Base-by-base conservation (phyloP, 1,140 invertebrate genomes). In the Macrobrachium rosenbergii region DNA sequence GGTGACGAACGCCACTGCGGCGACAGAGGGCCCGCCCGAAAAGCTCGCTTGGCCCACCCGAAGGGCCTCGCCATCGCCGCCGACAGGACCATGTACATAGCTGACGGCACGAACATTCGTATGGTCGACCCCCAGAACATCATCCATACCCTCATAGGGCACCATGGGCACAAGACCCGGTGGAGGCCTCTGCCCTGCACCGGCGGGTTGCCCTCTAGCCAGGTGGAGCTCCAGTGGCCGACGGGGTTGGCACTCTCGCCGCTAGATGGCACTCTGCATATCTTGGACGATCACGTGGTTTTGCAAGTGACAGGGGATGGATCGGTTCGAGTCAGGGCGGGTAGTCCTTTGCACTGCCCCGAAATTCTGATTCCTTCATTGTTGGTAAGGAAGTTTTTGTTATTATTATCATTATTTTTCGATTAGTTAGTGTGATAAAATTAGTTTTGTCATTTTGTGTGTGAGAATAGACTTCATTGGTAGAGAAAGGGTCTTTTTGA, bases 71-170 rank as follows among this genome's bases (percentile, higher is more conserved):
- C 96, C 23, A 97, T 99, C 75, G 96, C 96, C 16, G 96, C 96
- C 59, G 96, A 97, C 91, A 96, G 95, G 90, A 97, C 96, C 19
- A 97, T 98, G 95, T 98, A 98, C 91, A 97, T 98, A 89, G 97
- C 97, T 72, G 97, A 98, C 92, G 98, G 96, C 83, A 97, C 97
- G 0, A 98, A 98, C 90, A 97, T 99, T 75, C 94, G 97, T 64
- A 95, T 96, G 58, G 97, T 99, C 0, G 97, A 98, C 93, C 94
- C 95, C 21, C 93, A 95, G 90, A 97, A 97, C 16, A 95, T 97
- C n/a, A 99, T 99, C 85, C 96, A 97, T 88, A 99, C 98, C 0
- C 92, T 99, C 43, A 97, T 98, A 59, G 97, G 97, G 19, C 96
- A 97, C 91, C 97, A 98, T 91, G 96, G 96, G 0, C 97, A 97